Percentiles rank a stretch among this genome's conserved stretches.
Conservation (phyloP, 2,888 invertebrate species). For the Odontothrips loti region DNA sequence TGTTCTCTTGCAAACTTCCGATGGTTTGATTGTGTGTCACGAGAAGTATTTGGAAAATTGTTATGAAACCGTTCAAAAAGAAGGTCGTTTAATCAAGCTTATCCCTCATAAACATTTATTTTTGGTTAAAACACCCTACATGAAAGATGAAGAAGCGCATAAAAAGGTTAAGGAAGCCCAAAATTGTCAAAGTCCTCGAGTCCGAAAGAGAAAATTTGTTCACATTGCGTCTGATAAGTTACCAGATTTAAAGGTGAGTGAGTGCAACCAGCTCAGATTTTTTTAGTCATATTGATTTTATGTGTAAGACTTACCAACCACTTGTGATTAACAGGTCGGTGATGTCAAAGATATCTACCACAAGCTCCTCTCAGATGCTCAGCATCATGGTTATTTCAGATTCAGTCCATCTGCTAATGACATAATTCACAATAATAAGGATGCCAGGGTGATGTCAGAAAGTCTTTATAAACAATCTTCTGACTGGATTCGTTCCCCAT, state of each 20-base stretch:
- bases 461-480: slow-evolving; percentile 47
- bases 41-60: background rate
- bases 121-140: slow-evolving; percentile 37
- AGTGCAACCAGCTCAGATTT: background rate
- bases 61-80: background rate
- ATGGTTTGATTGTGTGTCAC: background rate
- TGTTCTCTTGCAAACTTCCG: background rate
- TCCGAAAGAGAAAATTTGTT: background rate
- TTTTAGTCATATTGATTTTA: background rate
- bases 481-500: slow-evolving; percentile 34
- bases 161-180: background rate
- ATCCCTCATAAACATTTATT: slow-evolving; percentile 33
- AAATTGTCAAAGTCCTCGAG: background rate
- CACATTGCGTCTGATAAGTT: background rate
- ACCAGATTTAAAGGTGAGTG: background rate
- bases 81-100: background rate
- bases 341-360: slow-evolving; percentile 27
- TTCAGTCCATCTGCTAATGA: slow-evolving; percentile 27
- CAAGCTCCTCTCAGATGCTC: slow-evolving; percentile 39
- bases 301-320: too few species aligned
- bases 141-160: slow-evolving; percentile 36
- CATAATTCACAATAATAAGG: slow-evolving; percentile 44
- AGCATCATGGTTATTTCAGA: slow-evolving; percentile 40
- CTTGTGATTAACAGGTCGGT: background rate
- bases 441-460: slow-evolving; percentile 45